phyloP scores from a whole-genome alignment of 2,888 invertebrate species.

The Lamellibrachia satsuma region DNA sequence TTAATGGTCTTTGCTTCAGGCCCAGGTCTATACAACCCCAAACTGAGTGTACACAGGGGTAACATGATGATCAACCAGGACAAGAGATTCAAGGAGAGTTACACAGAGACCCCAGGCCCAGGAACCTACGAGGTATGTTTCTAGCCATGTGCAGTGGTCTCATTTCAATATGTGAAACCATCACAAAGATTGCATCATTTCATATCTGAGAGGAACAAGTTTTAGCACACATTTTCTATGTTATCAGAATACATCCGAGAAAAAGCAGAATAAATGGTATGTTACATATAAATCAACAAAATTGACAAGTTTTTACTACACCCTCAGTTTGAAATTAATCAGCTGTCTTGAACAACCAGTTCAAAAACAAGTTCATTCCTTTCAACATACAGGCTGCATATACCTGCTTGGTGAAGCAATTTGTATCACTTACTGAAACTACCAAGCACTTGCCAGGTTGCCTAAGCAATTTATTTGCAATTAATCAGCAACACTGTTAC shows the following conservation, averaged over 20 bases:
- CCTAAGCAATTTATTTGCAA: slow-evolving; percentile 17
- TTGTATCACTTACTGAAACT: neutral
- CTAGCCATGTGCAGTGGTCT: neutral
- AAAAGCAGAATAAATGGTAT: neutral
- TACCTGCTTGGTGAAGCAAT: neutral
- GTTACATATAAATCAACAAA: neutral
- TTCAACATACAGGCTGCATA: neutral
- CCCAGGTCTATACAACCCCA: slow-evolving; percentile 44
- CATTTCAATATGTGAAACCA: neutral
- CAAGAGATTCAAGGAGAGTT: slow-evolving; percentile 50
- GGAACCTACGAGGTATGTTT: slow-evolving; percentile 61
- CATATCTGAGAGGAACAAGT: neutral
- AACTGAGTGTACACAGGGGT: slow-evolving; percentile 39
- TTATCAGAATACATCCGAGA: neutral
- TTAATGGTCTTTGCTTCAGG: slow-evolving; percentile 36
- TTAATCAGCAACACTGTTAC: neutral
- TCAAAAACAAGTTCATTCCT: neutral
- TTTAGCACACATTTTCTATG: neutral
- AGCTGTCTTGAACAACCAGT: neutral
- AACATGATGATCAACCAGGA: slow-evolving; percentile 57
- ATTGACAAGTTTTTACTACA: neutral
- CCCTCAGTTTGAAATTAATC: neutral
- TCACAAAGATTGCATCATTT: neutral
- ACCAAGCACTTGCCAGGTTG: neutral
- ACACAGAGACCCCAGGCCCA: slow-evolving; percentile 56